These are phyloP conservation scores for Corythaixoides concolor DNA, from an alignment of 2,113 vertebrate species.

Conservation along the genomic window DNA sequence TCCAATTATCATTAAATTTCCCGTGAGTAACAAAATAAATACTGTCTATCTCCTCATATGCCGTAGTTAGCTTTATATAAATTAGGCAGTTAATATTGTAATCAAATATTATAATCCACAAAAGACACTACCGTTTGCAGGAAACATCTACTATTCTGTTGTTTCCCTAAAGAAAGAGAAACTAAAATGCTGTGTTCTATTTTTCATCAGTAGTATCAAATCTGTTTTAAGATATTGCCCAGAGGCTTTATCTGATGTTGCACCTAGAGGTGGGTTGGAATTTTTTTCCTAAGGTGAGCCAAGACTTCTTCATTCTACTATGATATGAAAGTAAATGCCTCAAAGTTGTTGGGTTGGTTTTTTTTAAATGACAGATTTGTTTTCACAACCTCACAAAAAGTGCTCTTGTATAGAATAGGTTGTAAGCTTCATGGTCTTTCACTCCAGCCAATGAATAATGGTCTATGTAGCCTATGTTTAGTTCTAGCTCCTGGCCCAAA, in stretches of 20 bases:
- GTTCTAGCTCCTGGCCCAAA: neutral
- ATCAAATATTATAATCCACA: neutral
- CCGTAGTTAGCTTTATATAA: neutral
- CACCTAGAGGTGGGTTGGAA: neutral
- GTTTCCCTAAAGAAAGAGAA: neutral
- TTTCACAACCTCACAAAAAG: neutral
- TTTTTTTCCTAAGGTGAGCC: neutral
- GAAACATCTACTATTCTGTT: neutral
- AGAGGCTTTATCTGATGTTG: neutral
- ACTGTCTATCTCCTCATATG: neutral
- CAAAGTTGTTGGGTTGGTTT: neutral
- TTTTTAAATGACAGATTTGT: neutral
- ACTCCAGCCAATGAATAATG: neutral
- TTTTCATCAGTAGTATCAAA: neutral
- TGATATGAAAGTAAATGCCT: neutral
- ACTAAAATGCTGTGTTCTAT: neutral
- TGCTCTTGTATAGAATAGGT: neutral
- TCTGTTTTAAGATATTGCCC: neutral
- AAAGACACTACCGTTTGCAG: neutral
- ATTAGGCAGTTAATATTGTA: neutral
- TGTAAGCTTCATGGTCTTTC: neutral
- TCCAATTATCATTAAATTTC: neutral
- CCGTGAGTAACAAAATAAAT: neutral
- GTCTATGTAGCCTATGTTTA: neutral
- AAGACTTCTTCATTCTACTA: neutral